Evolutionary conservation across 2,888 invertebrate genomes (phyloP), one percentile per base, ranked within the genome.

Genomic region (Cryptops parisi): DNA sequence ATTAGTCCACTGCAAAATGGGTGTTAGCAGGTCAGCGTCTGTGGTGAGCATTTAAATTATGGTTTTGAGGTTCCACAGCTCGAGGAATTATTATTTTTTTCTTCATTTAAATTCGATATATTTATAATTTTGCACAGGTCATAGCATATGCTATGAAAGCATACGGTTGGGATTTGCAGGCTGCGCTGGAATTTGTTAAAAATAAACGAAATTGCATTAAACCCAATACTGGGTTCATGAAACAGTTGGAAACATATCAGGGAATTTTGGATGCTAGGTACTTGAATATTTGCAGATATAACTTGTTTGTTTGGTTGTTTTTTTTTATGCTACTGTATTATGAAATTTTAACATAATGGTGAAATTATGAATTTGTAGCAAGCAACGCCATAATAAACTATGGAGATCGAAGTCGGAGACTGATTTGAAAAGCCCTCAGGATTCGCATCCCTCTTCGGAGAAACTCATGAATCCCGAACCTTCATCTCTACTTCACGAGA

Each of bases 71-170:
- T 33, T 33, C 15, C n/a, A n/a, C n/a, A n/a, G n/a, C n/a, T n/a
- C n/a, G n/a, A n/a, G n/a, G n/a, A n/a, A n/a, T n/a, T n/a, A n/a
- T n/a, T n/a, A 33, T 33, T 33, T 33, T 6, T 33, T 33, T 33
- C 33, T 33, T 15, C 15, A 33, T 33, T 33, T 33, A n/a, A n/a
- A n/a, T n/a, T n/a, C n/a, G n/a, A n/a, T n/a, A n/a, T n/a, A n/a
- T 33, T 15, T 33, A 33, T 53, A 12, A n/a, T n/a, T n/a, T n/a
- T n/a, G n/a, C n/a, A n/a, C 50, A 67, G 65, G 66, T 67, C 24
- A 91, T 96, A 64, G 96, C 96, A 0, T 96, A 91, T 72, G 88
- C 91, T 23, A 98, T 98, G 97, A 97, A 97, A 72, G 90, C 91
- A 21, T 86, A 85, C 70, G 85, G 87, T 67, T 91, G 90, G 91